A percentile compares a stretch with the other conserved stretches of the same genome.
These are phyloP conservation scores for Mormyrus iriodes DNA, from an alignment of 2,113 vertebrate species.

Conservation along the genomic window DNA sequence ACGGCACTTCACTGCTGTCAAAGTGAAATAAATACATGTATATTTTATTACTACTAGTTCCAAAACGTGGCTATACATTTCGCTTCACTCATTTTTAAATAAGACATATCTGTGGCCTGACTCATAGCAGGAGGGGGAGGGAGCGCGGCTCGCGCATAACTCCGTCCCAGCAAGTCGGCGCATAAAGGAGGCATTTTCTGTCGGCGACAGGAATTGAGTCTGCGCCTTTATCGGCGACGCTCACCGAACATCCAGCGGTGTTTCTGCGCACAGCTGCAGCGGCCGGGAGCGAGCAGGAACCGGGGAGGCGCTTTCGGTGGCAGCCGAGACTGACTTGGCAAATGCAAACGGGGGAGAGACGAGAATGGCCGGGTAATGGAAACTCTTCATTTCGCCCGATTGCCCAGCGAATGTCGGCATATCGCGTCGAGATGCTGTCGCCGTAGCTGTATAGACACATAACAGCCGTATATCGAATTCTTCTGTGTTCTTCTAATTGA, in stretches of 20 bases:
- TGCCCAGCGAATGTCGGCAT: neutral
- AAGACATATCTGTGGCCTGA: neutral
- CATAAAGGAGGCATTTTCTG: slow-evolving; percentile 6
- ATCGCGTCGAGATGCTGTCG: neutral
- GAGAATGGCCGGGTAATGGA: slow-evolving; percentile 12
- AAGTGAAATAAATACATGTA: neutral
- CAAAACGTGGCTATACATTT: neutral
- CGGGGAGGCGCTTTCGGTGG: slow-evolving; percentile 16
- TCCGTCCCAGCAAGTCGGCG: neutral
- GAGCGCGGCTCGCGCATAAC: neutral
- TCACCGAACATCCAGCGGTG: slow-evolving; percentile 25
- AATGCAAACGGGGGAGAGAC: neutral
- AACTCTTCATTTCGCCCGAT: neutral
- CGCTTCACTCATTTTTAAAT: neutral
- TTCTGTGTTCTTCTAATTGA: slow-evolving; percentile 12
- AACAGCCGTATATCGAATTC: slow-evolving; percentile 20
- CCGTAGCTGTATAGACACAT: neutral
- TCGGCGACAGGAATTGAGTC: slow-evolving; percentile 16
- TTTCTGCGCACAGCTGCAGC: slow-evolving; percentile 19
- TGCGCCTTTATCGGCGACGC: slow-evolving; percentile 19
- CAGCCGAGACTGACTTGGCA: neutral
- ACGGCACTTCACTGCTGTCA: neutral
- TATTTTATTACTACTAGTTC: neutral
- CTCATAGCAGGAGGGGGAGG: neutral
- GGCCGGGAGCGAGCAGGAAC: neutral